A percentile compares a stretch with the other conserved stretches of the same genome.
Conservation (phyloP, 2,888 invertebrate species). For the Choreutis nemorana region DNA sequence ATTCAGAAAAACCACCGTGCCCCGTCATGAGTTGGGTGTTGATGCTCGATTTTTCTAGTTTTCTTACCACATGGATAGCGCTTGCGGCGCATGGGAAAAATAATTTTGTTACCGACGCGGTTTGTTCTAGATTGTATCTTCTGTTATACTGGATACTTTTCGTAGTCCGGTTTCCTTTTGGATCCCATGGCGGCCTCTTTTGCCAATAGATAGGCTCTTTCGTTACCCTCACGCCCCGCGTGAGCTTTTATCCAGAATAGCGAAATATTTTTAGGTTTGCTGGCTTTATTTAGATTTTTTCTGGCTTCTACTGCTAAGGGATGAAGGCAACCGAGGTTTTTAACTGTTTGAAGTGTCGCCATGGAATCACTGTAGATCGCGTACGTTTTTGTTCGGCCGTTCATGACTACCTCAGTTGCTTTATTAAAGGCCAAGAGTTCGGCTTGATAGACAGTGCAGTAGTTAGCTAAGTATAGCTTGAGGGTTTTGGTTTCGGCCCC, state of each 20-base stretch:
- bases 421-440: too few species aligned
- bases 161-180: not conserved
- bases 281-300: not conserved
- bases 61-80: too few species aligned
- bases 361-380: not conserved
- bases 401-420: too few species aligned
- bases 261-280: not conserved
- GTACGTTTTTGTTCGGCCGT: not conserved
- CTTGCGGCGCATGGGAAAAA: too few species aligned
- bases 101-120: not conserved
- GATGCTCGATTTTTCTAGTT: not conserved
- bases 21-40: too few species aligned
- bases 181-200: not conserved
- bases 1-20: conserved; percentile 3
- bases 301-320: not conserved
- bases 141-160: not conserved
- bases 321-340: not conserved
- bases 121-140: not conserved
- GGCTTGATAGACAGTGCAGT: too few species aligned
- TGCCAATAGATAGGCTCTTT: not conserved
- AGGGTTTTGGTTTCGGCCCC: not conserved
- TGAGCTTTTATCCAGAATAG: not conserved
- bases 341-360: not conserved
- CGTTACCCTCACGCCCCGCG: not conserved
- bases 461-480: too few species aligned